Percentiles rank a stretch among this genome's conserved stretches.
Evolutionary conservation across 2,113 vertebrate species (phyloP).

Genomic region (Nanger granti): DNA sequence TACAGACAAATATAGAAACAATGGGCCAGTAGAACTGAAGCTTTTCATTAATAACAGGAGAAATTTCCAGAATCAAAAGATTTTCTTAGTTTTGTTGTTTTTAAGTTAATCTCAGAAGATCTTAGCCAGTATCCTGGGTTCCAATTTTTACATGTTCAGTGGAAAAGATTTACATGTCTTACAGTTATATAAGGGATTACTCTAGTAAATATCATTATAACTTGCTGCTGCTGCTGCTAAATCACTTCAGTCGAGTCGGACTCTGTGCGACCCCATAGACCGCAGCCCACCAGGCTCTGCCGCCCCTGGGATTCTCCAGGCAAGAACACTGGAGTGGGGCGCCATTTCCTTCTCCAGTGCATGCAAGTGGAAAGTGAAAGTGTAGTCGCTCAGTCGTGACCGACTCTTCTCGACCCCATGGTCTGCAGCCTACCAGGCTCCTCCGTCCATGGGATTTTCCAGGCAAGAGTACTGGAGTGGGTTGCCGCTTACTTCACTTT

Average conservation of each 20-base stretch:
- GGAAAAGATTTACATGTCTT: not conserved
- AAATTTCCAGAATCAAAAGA: not conserved
- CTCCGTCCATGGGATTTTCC: no score
- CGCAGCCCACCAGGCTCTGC: no score
- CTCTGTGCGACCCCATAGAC: no score
- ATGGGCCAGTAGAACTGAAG: not conserved
- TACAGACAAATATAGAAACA: not conserved
- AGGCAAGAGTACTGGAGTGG: no score
- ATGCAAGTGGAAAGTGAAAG: no score
- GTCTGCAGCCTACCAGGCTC: no score
- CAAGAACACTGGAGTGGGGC: no score
- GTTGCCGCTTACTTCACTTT: not conserved
- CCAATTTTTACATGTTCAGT: not conserved
- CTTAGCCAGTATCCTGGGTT: not conserved
- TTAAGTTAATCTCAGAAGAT: not conserved
- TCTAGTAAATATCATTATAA: not conserved
- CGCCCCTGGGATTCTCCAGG: no score
- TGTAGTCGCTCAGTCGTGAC: no score
- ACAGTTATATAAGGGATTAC: not conserved
- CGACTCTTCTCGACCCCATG: no score
- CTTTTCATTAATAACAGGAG: not conserved
- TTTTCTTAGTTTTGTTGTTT: not conserved
- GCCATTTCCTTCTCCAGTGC: no score
- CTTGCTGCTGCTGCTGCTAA: not conserved
- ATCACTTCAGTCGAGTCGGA: no score